These are phyloP conservation scores for Hippolais icterina DNA, from an alignment of 2,113 vertebrate genomes.

Conservation along the genomic window DNA sequence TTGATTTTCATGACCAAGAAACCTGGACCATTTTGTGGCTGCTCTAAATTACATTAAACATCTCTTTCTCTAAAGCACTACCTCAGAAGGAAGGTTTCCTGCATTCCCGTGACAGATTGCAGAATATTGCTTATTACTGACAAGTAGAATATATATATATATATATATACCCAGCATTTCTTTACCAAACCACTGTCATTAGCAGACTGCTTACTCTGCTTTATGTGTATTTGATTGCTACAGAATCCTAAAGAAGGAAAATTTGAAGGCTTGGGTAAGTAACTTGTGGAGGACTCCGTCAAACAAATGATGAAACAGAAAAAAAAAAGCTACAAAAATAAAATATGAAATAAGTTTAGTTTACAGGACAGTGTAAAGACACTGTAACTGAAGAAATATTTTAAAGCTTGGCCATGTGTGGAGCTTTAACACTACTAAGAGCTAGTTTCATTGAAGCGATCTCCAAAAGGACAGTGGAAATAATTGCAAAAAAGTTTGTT, in stretches of 20 bases:
- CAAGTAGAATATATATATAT: neutral
- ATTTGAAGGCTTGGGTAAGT: neutral
- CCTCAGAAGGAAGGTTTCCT: neutral
- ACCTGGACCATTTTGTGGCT: neutral
- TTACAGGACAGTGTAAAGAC: neutral
- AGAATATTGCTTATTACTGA: neutral
- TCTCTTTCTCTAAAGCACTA: neutral
- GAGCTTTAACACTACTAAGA: neutral
- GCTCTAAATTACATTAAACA: neutral
- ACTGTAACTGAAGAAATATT: neutral
- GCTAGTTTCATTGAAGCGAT: neutral
- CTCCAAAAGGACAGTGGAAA: neutral
- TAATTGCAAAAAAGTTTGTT: neutral
- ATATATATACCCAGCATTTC: neutral
- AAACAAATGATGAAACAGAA: neutral
- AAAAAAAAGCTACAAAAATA: neutral
- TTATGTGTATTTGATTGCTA: neutral
- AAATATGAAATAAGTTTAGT: neutral
- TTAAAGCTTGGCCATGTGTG: neutral
- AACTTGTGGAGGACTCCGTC: neutral
- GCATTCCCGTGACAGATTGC: rapidly evolving
- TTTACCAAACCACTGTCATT: neutral
- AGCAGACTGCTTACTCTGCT: neutral
- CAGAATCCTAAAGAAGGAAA: neutral
- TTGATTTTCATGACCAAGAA: neutral